phyloP scores from a whole-genome alignment of 2,797 vertebrate genomes.

The Pampus argenteus region DNA sequence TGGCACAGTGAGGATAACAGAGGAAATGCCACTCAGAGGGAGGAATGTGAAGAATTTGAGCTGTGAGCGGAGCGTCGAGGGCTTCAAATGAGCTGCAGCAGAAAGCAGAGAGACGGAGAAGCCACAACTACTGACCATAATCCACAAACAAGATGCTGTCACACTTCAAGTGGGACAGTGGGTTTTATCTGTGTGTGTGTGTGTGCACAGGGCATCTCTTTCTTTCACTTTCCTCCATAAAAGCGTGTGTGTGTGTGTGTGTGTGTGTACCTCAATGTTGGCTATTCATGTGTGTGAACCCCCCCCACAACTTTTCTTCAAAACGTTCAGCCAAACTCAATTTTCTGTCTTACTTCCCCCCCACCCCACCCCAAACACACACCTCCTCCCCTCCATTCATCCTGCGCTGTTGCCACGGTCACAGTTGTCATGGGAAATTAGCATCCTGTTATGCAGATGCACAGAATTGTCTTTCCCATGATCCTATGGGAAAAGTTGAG shows the following conservation, averaged over 20 bases:
- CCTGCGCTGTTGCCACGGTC: conserved; percentile 40
- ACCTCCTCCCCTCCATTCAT: conserved; percentile 52
- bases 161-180: not conserved
- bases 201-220: too few species aligned
- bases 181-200: not conserved
- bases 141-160: conserved; percentile 13
- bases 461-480: conserved; percentile 38
- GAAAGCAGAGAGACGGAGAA: not conserved
- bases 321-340: conserved; percentile 26
- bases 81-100: conserved; percentile 9
- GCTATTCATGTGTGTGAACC: not conserved
- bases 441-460: conserved; percentile 55
- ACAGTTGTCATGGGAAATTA: conserved; percentile 69
- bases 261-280: not conserved
- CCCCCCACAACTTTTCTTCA: not conserved
- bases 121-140: not conserved
- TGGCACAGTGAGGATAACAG: conserved; percentile 20
- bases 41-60: conserved; percentile 46
- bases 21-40: conserved; percentile 37
- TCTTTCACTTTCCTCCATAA: too few species aligned
- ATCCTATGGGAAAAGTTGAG: conserved; percentile 36
- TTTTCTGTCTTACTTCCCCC: conserved; percentile 25
- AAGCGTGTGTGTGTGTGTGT: not conserved
- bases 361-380: conserved; percentile 2
- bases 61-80: not conserved